Conservation (phyloP, 2,888 invertebrate species). For the Thereva unica region DNA sequence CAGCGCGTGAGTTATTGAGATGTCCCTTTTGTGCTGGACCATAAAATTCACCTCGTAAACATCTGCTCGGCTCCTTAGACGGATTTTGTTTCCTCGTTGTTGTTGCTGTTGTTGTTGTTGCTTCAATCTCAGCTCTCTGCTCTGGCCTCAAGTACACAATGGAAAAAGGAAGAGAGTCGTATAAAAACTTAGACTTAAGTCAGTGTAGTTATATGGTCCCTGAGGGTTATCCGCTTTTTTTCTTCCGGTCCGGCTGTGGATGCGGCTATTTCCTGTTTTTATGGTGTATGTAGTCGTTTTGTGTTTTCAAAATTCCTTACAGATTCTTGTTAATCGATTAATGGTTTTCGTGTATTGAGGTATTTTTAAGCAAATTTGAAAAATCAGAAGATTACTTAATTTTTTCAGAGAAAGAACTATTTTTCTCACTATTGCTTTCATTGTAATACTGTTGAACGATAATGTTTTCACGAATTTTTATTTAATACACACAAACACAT, state of each 20-base stretch:
- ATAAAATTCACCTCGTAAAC: slow-evolving; percentile 30
- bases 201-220: slow-evolving; percentile 11
- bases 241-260: slow-evolving; percentile 18
- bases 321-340: too few relatives aligned
- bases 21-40: slow-evolving; percentile 31
- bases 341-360: too few relatives aligned
- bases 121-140: not conserved
- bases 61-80: slow-evolving; percentile 30
- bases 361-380: too few relatives aligned
- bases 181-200: slow-evolving; percentile 16
- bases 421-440: too few relatives aligned
- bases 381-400: too few relatives aligned
- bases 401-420: too few relatives aligned
- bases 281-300: not conserved
- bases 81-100: slow-evolving; percentile 28
- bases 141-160: not conserved
- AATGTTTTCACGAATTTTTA: too few relatives aligned
- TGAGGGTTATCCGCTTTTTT: slow-evolving; percentile 20
- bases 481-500: too few relatives aligned
- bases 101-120: not conserved
- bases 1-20: slow-evolving; percentile 31
- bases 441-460: too few relatives aligned
- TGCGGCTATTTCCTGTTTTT: slow-evolving; percentile 27
- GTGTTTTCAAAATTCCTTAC: too few relatives aligned
- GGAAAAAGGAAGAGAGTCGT: slow-evolving; percentile 7